A percentile compares a stretch with the other conserved stretches of the same genome.
phyloP scores from a whole-genome alignment of 2,113 vertebrate species.

The Mastomys coucha region DNA sequence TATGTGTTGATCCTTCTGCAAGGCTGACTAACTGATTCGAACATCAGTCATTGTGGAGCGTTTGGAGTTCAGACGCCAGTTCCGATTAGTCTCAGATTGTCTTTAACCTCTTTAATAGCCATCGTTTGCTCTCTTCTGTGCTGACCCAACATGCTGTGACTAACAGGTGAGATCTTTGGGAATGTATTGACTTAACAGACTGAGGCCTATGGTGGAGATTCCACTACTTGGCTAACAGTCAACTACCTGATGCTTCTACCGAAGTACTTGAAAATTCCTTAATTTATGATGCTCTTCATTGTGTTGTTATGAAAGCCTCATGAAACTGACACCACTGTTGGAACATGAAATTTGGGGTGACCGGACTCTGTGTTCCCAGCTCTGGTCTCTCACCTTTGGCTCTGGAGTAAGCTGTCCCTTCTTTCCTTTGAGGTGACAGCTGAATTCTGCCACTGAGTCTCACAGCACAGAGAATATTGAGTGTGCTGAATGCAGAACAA shows the following conservation, averaged over 20 bases:
- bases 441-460: neutral
- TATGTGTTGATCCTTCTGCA: neutral
- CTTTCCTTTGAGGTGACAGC: neutral
- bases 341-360: neutral
- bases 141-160: neutral
- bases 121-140: neutral
- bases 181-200: neutral
- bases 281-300: neutral
- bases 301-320: neutral
- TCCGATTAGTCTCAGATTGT: neutral
- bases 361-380: too few species aligned
- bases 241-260: neutral
- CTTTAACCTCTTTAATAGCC: neutral
- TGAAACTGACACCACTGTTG: neutral
- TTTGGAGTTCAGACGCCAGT: neutral
- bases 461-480: neutral
- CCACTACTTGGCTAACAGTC: neutral
- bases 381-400: neutral
- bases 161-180: neutral
- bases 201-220: neutral
- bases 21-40: neutral
- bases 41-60: neutral
- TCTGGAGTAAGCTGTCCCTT: neutral
- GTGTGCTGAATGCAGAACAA: neutral
- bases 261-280: too few species aligned